Conservation (phyloP, 2,888 invertebrate species). For the Drosophila trichaetosa region DNA sequence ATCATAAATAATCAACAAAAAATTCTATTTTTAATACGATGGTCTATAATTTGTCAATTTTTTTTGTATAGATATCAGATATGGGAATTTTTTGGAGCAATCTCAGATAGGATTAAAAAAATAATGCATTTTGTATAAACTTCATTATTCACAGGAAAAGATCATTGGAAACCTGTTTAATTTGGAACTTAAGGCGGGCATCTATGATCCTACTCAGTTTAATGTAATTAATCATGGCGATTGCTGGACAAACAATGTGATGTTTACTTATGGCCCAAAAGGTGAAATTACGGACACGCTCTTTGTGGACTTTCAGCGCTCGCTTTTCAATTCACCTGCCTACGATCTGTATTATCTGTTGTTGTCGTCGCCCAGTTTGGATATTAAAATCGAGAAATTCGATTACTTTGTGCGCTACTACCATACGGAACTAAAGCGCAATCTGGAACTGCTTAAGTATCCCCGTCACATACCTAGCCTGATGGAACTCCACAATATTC, state of each 20-base stretch:
- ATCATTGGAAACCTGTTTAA: slow-evolving; percentile 1
- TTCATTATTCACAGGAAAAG: slow-evolving; percentile 7
- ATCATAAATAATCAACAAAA: no score
- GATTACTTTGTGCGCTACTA: slow-evolving; percentile 82
- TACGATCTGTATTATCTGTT: slow-evolving; percentile 77
- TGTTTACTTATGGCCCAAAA: slow-evolving; percentile 68
- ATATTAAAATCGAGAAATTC: slow-evolving; percentile 79
- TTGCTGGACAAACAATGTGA: slow-evolving; percentile 81
- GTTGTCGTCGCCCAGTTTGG: slow-evolving; percentile 75
- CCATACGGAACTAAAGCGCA: slow-evolving; percentile 66
- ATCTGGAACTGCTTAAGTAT: slow-evolving; percentile 69
- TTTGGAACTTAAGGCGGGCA: not conserved
- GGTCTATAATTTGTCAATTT: no score
- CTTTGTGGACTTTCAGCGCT: slow-evolving; percentile 76
- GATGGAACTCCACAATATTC: slow-evolving; percentile 30
- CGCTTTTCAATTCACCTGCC: slow-evolving; percentile 72
- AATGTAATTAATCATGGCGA: slow-evolving; percentile 81
- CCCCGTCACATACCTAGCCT: slow-evolving; percentile 66
- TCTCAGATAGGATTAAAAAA: not conserved
- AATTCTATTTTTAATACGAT: no score
- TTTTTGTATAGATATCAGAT: not conserved
- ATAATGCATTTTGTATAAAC: not conserved
- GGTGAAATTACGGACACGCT: slow-evolving; percentile 64
- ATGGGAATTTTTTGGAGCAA: not conserved
- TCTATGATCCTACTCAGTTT: slow-evolving; percentile 57